phyloP scores from a whole-genome alignment of 2,113 vertebrate genomes.

The Hemichromis elongatus region DNA sequence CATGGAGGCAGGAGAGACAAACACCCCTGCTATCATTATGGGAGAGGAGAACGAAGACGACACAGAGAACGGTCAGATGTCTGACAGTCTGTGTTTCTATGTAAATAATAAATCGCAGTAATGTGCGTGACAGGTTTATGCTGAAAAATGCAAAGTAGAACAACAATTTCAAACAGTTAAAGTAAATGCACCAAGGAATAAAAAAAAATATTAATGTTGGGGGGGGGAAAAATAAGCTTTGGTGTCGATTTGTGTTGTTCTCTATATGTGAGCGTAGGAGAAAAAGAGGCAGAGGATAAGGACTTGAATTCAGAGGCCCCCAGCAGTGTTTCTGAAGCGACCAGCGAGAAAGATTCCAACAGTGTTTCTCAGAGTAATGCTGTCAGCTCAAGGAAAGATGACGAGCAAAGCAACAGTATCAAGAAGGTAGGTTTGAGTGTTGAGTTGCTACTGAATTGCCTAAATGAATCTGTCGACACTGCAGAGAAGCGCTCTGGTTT shows the following conservation, averaged over 20 bases:
- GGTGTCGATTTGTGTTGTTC: not conserved
- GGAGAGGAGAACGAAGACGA: conserved; percentile 96
- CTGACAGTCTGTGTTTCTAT: not conserved
- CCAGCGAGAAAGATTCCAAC: conserved; percentile 72
- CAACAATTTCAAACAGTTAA: not conserved
- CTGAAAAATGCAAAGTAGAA: not conserved
- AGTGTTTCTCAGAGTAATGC: conserved; percentile 44
- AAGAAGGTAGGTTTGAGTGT: conserved; percentile 80
- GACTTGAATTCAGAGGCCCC: conserved; percentile 89
- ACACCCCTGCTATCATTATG: conserved; percentile 87
- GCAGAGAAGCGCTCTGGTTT: not conserved
- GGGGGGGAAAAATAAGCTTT: not conserved
- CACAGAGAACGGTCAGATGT: conserved; percentile 81
- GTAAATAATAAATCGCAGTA: not conserved
- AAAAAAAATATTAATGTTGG: not conserved
- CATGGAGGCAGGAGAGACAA: conserved; percentile 95
- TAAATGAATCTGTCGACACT: rapidly evolving
- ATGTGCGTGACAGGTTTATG: not conserved
- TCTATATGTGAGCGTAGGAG: conserved; percentile 62
- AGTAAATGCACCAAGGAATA: not conserved
- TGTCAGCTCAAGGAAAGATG: conserved; percentile 62
- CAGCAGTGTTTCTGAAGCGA: conserved; percentile 82
- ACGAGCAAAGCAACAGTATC: conserved; percentile 80
- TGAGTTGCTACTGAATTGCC: not conserved
- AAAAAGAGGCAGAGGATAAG: conserved; percentile 88